A percentile compares a stretch with the other conserved stretches of the same genome.
phyloP scores from a whole-genome alignment of 2,797 vertebrate genomes.

The Coracias cyanogaster region DNA sequence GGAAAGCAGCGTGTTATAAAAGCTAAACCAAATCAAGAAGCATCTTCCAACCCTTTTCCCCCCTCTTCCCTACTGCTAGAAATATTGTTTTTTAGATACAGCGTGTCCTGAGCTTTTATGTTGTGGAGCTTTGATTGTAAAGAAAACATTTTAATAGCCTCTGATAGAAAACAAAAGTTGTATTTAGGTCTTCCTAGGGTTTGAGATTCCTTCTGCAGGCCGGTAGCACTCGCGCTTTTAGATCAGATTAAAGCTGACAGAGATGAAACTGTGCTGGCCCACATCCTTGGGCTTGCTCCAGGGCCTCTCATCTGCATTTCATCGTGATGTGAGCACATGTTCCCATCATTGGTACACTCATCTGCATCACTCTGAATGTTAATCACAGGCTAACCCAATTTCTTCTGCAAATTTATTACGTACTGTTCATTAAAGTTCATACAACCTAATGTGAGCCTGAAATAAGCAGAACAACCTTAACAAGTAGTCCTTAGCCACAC shows the following conservation, averaged over 20 bases:
- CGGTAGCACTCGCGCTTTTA: slow-evolving; percentile 25
- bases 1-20: slow-evolving; percentile 13
- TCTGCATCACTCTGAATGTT: slow-evolving; percentile 80
- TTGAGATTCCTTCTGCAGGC: slow-evolving; percentile 63
- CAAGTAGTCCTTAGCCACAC: slow-evolving; percentile 12
- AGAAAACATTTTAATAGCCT: slow-evolving; percentile 20
- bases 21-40: slow-evolving; percentile 52
- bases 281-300: slow-evolving; percentile 83
- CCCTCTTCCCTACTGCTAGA: slow-evolving; percentile 17
- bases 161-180: slow-evolving; percentile 24
- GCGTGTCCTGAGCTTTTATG: background rate
- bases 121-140: background rate
- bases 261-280: slow-evolving; percentile 79
- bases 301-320: slow-evolving; percentile 83
- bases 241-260: slow-evolving; percentile 84
- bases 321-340: slow-evolving; percentile 82
- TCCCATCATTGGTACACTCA: slow-evolving; percentile 78
- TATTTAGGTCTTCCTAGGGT: slow-evolving; percentile 39
- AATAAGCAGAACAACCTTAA: slow-evolving; percentile 53
- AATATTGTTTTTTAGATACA: slow-evolving; percentile 6
- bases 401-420: slow-evolving; percentile 79
- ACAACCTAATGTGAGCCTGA: slow-evolving; percentile 65
- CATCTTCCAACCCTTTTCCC: background rate
- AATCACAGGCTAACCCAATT: slow-evolving; percentile 84
- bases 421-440: slow-evolving; percentile 81